Conservation (phyloP, 2,888 invertebrate species). For the Rhingia rostrata region DNA sequence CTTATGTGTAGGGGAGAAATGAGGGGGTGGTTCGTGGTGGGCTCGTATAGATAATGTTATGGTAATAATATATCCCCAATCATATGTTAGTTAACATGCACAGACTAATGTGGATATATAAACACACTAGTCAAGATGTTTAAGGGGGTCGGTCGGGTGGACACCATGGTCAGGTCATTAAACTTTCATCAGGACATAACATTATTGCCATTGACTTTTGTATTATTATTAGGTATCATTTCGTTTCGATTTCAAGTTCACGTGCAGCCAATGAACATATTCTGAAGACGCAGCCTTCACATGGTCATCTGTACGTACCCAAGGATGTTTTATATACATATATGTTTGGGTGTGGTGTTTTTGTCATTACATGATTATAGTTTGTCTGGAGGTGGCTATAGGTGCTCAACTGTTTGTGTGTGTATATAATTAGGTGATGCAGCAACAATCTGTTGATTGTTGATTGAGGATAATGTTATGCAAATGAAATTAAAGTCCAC, state of each 20-base stretch:
- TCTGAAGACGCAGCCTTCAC: not conserved
- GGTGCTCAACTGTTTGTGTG: constrained; percentile 41
- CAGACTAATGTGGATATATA: constrained; percentile 57
- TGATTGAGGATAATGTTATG: constrained; percentile 73
- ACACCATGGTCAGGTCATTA: constrained; percentile 62
- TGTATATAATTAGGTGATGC: constrained; percentile 69
- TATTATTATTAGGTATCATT: constrained; percentile 64
- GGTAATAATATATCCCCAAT: constrained; percentile 74
- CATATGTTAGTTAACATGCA: constrained; percentile 73
- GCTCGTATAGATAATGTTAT: constrained; percentile 72
- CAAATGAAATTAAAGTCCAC: constrained; percentile 75
- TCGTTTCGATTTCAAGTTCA: constrained; percentile 74
- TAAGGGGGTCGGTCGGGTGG: not conserved
- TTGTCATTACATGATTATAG: constrained; percentile 72
- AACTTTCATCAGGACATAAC: constrained; percentile 74
- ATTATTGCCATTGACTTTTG: constrained; percentile 75
- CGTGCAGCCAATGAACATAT: constrained; percentile 67
- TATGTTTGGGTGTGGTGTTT: constrained; percentile 43
- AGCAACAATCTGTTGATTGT: constrained; percentile 74
- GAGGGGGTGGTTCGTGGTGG: constrained; percentile 43
- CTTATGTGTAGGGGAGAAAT: constrained; percentile 58
- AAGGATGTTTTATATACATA: not conserved
- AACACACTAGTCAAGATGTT: constrained; percentile 24
- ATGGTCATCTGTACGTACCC: not conserved
- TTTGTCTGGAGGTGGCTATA: constrained; percentile 61